These are phyloP conservation scores for Morpho helenor DNA, from an alignment of 2,888 invertebrate species.

Conservation along the genomic window DNA sequence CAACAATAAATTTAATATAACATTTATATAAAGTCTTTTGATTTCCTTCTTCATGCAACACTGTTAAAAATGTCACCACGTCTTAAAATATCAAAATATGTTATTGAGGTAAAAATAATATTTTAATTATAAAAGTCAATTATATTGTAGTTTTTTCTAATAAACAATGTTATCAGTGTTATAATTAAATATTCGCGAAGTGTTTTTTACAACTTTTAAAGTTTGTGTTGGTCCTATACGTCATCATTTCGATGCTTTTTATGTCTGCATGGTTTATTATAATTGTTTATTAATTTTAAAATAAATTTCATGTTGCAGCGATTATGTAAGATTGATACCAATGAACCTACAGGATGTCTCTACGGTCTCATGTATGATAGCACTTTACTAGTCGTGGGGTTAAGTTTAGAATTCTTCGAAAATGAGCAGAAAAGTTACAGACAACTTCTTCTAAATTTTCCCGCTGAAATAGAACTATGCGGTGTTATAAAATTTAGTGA, in stretches of 20 bases:
- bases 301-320: conserved; percentile 72
- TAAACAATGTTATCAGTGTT: neutral
- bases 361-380: conserved; percentile 88
- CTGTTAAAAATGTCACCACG: conserved; percentile 83
- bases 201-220: neutral
- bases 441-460: conserved; percentile 82
- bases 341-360: conserved; percentile 83
- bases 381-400: conserved; percentile 83
- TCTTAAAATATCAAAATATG: conserved; percentile 84
- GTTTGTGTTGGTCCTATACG: conserved; percentile 36
- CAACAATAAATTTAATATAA: too few species aligned
- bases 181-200: neutral
- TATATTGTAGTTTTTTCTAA: too few species aligned
- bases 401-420: conserved; percentile 82
- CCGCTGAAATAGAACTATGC: conserved; percentile 88
- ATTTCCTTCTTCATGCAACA: conserved; percentile 23
- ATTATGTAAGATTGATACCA: conserved; percentile 80
- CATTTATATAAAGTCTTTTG: too few species aligned
- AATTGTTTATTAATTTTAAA: conserved; percentile 10
- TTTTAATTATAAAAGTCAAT: conserved; percentile 12
- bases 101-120: conserved; percentile 81
- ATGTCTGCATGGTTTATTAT: conserved; percentile 7
- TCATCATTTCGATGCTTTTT: conserved; percentile 35
- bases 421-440: conserved; percentile 72
- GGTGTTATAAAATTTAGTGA: conserved; percentile 85